Percentiles rank a stretch among this genome's conserved stretches.
phyloP scores from a whole-genome alignment of 2,113 vertebrate species.

The Phoxinus phoxinus region DNA sequence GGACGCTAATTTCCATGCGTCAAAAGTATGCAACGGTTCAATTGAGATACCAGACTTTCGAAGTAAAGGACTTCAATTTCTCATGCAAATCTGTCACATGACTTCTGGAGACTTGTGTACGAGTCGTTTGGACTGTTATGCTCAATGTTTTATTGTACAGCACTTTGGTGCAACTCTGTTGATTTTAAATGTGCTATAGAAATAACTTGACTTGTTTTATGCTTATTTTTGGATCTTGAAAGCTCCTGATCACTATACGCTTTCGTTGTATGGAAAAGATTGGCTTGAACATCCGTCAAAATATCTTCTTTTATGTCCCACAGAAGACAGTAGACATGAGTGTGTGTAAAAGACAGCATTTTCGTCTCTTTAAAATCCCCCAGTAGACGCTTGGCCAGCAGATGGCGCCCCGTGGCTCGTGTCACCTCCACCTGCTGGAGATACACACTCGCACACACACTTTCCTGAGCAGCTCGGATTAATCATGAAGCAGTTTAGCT shows the following conservation, averaged over 20 bases:
- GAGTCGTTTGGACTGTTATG: neutral
- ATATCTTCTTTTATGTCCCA: neutral
- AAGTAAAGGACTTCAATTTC: neutral
- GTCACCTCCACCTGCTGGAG: neutral
- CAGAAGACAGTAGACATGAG: neutral
- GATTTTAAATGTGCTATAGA: too few relatives aligned
- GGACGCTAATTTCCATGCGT: too few relatives aligned
- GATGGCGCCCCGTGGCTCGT: slow-evolving; percentile 19
- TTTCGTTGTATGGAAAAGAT: neutral
- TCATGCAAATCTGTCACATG: neutral
- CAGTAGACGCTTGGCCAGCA: slow-evolving; percentile 8
- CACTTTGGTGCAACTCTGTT: too few relatives aligned
- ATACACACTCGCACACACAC: neutral
- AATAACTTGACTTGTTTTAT: too few relatives aligned
- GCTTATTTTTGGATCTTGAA: neutral
- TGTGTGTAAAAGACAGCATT: neutral
- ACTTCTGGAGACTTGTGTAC: neutral
- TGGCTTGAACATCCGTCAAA: neutral
- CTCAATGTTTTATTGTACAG: too few relatives aligned
- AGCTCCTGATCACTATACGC: neutral
- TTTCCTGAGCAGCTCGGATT: neutral
- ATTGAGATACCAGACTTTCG: neutral
- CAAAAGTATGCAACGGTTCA: neutral
- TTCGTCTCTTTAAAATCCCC: neutral
- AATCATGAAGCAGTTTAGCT: slow-evolving; percentile 29